Percentiles rank a stretch among this genome's conserved stretches.
phyloP scores from a whole-genome alignment of 2,113 vertebrate genomes.

The Phasianus colchicus region DNA sequence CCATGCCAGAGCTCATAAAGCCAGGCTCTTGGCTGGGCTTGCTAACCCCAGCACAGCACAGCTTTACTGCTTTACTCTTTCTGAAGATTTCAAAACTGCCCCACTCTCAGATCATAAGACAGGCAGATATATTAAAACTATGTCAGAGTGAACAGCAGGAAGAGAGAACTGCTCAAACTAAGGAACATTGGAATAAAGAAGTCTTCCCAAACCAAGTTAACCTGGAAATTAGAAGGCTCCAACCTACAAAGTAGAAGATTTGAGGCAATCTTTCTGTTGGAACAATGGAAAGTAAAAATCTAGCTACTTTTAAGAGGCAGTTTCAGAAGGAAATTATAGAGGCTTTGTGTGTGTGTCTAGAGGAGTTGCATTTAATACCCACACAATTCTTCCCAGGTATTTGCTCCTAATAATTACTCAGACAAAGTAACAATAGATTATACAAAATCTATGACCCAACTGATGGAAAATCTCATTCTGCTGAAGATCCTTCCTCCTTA shows the following conservation, averaged over 20 bases:
- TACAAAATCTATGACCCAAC: background rate
- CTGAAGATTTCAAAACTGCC: background rate
- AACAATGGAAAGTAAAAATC: background rate
- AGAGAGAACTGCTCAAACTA: background rate
- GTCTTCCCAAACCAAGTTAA: background rate
- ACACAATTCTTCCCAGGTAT: background rate
- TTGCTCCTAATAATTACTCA: background rate
- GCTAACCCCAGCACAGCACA: background rate
- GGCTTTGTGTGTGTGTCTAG: background rate
- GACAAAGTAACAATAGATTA: constrained; percentile 9
- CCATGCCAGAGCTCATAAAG: accelerated
- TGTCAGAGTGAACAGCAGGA: background rate
- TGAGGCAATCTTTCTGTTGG: background rate
- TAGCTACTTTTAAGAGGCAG: background rate
- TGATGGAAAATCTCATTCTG: constrained; percentile 11
- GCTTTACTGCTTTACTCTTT: background rate
- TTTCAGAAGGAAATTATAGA: background rate
- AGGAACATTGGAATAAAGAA: background rate
- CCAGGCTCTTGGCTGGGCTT: background rate
- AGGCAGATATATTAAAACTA: background rate
- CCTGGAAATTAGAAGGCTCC: background rate
- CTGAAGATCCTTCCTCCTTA: background rate
- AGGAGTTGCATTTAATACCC: background rate
- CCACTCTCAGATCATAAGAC: background rate
- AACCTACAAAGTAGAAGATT: background rate